Conservation (phyloP, 2,797 vertebrate species). For the Poecilia picta region DNA sequence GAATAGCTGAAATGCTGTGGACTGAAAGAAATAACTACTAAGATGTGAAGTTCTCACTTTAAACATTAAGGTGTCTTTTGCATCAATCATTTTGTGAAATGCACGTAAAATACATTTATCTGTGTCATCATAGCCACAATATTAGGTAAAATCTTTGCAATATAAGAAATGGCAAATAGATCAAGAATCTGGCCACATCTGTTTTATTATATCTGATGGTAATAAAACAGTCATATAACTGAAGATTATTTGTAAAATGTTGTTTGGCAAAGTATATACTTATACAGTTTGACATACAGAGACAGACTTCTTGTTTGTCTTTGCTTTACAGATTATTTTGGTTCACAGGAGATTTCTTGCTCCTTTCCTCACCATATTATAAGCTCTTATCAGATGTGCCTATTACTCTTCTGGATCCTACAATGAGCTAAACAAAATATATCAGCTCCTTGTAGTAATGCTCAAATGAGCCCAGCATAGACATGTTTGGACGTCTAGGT, state of each 20-base stretch:
- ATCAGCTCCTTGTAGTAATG: background rate
- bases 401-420: background rate
- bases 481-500: constrained; percentile 4
- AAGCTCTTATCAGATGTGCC: background rate
- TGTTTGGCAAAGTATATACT: background rate
- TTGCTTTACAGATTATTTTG: background rate
- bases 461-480: background rate
- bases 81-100: background rate
- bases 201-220: background rate
- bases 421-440: background rate
- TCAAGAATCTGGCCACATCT: background rate
- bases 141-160: background rate
- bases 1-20: background rate
- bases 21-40: background rate
- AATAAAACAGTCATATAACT: background rate
- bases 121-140: background rate
- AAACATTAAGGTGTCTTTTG: background rate
- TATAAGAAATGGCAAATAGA: background rate
- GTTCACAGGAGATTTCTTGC: background rate
- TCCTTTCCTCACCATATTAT: background rate
- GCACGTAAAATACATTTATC: background rate
- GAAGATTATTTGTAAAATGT: background rate
- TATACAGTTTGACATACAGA: background rate
- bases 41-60: background rate
- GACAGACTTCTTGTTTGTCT: background rate